phyloP scores from a whole-genome alignment of 23 tunicate genomes.

The Halocynthia roretzi region DNA sequence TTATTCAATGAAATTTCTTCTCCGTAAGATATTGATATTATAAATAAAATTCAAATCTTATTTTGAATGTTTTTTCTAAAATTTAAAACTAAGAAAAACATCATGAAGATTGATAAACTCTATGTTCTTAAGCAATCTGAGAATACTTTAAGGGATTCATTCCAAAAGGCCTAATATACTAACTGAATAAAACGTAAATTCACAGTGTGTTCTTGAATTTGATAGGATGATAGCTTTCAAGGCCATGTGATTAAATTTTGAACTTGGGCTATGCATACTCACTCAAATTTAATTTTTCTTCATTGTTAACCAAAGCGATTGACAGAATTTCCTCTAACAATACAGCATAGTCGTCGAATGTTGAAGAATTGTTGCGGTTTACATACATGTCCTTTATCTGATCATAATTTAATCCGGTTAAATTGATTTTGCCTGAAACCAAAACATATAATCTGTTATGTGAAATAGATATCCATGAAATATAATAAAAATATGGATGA shows the following conservation, averaged over 20 bases:
- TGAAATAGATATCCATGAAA: neutral
- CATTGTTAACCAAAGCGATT: neutral
- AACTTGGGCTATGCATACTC: neutral
- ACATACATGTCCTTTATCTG: constrained; percentile 30
- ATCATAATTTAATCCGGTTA: constrained; percentile 28
- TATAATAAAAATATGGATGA: neutral
- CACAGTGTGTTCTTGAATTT: neutral
- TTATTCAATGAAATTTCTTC: no score
- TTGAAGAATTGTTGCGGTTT: constrained; percentile 2
- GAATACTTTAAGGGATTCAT: no score
- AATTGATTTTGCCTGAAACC: constrained; percentile 34
- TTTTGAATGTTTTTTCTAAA: no score
- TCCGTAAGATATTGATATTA: no score
- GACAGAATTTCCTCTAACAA: neutral
- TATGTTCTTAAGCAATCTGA: no score
- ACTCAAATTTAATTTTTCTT: neutral
- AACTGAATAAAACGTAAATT: neutral
- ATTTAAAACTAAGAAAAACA: no score
- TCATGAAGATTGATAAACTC: no score
- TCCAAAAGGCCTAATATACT: no score
- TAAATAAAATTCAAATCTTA: no score
- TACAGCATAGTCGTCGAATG: neutral
- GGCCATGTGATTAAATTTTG: neutral
- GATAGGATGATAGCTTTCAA: neutral
- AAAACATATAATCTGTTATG: neutral